phyloP scores from a whole-genome alignment of 1,140 invertebrate genomes.

The Drosophila mojavensis region DNA sequence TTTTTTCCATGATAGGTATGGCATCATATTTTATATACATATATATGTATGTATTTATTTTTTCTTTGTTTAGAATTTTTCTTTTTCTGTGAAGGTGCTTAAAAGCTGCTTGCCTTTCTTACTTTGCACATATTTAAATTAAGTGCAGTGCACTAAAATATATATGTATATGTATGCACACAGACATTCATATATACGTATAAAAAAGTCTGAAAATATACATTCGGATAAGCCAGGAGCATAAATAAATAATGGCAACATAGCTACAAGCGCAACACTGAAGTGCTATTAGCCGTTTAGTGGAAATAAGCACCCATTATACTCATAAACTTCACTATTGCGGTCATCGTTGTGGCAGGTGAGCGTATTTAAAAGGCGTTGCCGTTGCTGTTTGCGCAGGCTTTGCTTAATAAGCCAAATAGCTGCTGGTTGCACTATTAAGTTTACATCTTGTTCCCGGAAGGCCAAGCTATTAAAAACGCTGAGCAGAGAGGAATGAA shows the following conservation, averaged over 20 bases:
- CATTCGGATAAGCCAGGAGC: constrained; percentile 36
- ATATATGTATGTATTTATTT: constrained; percentile 57
- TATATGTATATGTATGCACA: not conserved
- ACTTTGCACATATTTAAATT: constrained; percentile 71
- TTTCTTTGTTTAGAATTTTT: too few relatives aligned
- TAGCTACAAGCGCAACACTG: constrained; percentile 17
- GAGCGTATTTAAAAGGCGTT: not conserved
- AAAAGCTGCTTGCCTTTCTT: constrained; percentile 32
- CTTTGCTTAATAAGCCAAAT: too few relatives aligned
- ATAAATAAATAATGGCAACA: constrained; percentile 53
- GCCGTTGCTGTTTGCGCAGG: not conserved
- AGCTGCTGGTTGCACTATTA: too few relatives aligned
- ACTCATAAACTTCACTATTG: not conserved
- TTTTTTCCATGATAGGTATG: constrained; percentile 41
- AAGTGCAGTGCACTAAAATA: constrained; percentile 53
- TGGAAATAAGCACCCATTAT: constrained; percentile 7
- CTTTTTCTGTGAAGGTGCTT: too few relatives aligned
- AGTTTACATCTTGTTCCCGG: too few relatives aligned
- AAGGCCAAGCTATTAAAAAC: too few relatives aligned
- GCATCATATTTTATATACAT: constrained; percentile 35
- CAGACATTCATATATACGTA: not conserved
- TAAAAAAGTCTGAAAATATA: not conserved
- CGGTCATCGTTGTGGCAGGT: not conserved
- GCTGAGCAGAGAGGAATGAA: too few relatives aligned
- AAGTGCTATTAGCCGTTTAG: constrained; percentile 46